These are phyloP conservation scores for Rhea pennata DNA, from an alignment of 2,113 vertebrate species.

Conservation along the genomic window DNA sequence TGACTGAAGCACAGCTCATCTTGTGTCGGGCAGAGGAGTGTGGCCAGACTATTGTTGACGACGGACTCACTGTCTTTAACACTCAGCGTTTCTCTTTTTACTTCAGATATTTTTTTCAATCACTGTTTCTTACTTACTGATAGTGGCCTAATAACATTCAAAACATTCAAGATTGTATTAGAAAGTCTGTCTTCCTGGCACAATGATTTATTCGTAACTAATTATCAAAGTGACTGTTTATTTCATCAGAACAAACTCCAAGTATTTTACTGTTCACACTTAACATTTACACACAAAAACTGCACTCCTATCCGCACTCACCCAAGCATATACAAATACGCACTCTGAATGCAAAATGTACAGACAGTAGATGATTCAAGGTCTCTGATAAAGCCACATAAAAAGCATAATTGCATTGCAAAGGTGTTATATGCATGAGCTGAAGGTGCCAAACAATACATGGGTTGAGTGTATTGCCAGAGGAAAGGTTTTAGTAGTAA, in stretches of 20 bases:
- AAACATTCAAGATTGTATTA: neutral
- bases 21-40: neutral
- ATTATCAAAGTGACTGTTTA: neutral
- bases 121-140: neutral
- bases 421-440: neutral
- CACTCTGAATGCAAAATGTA: neutral
- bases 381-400: neutral
- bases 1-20: neutral
- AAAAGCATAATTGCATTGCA: neutral
- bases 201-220: neutral
- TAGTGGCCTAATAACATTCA: neutral
- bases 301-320: no score
- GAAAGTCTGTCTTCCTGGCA: neutral
- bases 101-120: neutral
- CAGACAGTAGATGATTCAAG: neutral
- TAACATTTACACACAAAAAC: neutral
- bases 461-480: neutral
- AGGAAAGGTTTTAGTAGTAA: neutral
- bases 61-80: neutral
- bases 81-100: neutral
- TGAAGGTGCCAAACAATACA: neutral
- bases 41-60: no score
- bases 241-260: neutral
- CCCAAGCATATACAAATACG: neutral
- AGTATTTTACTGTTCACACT: neutral